Conservation (phyloP, 2,113 vertebrate genomes). For the Rhizomys pruinosus region DNA sequence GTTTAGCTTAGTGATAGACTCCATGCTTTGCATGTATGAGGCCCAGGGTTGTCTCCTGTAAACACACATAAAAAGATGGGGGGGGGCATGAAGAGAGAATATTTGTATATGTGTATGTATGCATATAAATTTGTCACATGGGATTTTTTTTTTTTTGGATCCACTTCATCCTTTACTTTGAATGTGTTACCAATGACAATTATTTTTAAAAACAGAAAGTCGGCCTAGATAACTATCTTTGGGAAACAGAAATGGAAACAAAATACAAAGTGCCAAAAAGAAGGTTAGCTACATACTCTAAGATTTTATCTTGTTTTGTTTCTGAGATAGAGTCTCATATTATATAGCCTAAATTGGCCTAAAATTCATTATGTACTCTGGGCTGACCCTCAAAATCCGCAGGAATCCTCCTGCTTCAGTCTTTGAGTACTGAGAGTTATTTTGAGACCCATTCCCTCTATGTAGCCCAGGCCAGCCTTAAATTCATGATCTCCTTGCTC, state of each 20-base stretch:
- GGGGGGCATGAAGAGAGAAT: neutral
- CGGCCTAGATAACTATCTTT: conserved; percentile 24
- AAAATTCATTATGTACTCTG: neutral
- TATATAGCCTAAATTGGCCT: neutral
- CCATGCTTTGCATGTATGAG: neutral
- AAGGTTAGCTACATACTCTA: neutral
- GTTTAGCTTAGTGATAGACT: neutral
- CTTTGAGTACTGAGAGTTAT: neutral
- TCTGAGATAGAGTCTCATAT: neutral
- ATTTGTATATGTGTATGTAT: neutral
- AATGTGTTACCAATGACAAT: conserved; percentile 18
- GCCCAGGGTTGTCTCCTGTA: neutral
- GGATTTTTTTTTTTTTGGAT: conserved; percentile 50
- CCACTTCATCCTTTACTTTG: neutral
- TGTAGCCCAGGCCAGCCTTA: too few relatives aligned
- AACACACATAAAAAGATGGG: neutral
- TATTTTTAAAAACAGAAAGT: conserved; percentile 4
- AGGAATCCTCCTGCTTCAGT: neutral
- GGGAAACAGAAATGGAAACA: conserved; percentile 22
- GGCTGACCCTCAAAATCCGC: neutral
- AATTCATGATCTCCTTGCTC: neutral
- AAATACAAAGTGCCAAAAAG: neutral
- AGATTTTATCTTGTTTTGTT: neutral
- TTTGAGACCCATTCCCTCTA: neutral
- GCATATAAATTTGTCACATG: neutral